Percentiles rank a stretch among this genome's conserved stretches.
These are phyloP conservation scores for Eulemur coronatus DNA, from an alignment of 2,797 vertebrate species.

Conservation along the genomic window DNA sequence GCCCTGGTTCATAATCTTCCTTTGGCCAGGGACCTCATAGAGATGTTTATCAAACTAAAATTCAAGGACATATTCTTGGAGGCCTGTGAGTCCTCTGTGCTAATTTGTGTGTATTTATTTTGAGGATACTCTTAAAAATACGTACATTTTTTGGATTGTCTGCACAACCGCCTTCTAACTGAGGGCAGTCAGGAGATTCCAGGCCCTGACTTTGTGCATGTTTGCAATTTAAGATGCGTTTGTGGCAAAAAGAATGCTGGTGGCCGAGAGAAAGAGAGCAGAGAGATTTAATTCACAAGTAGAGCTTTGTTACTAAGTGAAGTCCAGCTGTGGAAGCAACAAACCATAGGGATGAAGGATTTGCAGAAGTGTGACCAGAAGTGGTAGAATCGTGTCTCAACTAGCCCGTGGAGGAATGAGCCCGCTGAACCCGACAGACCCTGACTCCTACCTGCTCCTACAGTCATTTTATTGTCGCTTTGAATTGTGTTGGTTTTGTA, in stretches of 20 bases:
- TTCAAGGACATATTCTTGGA: not conserved
- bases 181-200: not conserved
- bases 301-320: not conserved
- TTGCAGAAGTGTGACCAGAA: not conserved
- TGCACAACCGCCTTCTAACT: not conserved
- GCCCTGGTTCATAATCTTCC: not conserved
- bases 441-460: not conserved
- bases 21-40: not conserved
- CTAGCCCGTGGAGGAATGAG: not conserved
- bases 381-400: not conserved
- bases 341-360: not conserved
- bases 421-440: not conserved
- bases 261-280: not conserved
- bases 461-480: not conserved
- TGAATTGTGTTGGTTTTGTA: not conserved
- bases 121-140: not conserved
- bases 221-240: not conserved
- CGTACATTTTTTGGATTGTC: not conserved
- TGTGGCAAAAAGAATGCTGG: not conserved
- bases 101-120: not conserved
- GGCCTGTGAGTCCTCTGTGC: not conserved
- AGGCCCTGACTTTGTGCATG: not conserved
- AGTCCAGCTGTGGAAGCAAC: not conserved
- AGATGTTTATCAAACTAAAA: not conserved
- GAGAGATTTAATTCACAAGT: not conserved